phyloP scores from a whole-genome alignment of 2,888 invertebrate genomes.

The Acanthoscelides obtectus region DNA sequence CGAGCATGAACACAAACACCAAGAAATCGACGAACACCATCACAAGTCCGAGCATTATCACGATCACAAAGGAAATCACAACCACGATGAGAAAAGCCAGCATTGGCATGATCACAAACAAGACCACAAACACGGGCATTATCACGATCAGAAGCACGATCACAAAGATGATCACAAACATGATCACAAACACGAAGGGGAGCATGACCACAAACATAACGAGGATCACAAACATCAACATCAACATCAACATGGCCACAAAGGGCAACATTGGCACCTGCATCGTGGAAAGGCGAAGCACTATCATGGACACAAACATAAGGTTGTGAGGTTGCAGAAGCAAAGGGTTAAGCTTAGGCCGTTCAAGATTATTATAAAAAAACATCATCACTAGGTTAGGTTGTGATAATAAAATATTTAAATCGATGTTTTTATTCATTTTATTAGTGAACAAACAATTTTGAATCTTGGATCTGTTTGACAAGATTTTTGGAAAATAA shows the following conservation, averaged over 20 bases:
- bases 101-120: constrained; percentile 22
- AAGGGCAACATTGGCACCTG: constrained; percentile 17
- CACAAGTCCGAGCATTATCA: constrained; percentile 21
- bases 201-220: constrained; percentile 25
- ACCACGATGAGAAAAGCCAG: constrained; percentile 19
- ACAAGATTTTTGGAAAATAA: constrained; percentile 1
- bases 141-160: constrained; percentile 24
- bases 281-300: constrained; percentile 20
- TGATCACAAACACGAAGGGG: constrained; percentile 24
- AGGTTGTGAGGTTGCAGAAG: constrained; percentile 14
- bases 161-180: constrained; percentile 22
- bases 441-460: background rate
- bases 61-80: constrained; percentile 22
- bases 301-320: constrained; percentile 12
- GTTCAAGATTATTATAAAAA: constrained; percentile 11
- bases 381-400: constrained; percentile 1
- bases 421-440: background rate
- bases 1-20: constrained; percentile 21
- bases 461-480: background rate
- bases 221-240: constrained; percentile 25
- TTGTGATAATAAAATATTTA: background rate
- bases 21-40: constrained; percentile 11
- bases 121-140: constrained; percentile 20
- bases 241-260: constrained; percentile 20
- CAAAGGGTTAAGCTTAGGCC: constrained; percentile 14